A percentile compares a stretch with the other conserved stretches of the same genome.
These are phyloP conservation scores for Xerus rutilus DNA, from an alignment of 2,797 vertebrate genomes.

Conservation along the genomic window DNA sequence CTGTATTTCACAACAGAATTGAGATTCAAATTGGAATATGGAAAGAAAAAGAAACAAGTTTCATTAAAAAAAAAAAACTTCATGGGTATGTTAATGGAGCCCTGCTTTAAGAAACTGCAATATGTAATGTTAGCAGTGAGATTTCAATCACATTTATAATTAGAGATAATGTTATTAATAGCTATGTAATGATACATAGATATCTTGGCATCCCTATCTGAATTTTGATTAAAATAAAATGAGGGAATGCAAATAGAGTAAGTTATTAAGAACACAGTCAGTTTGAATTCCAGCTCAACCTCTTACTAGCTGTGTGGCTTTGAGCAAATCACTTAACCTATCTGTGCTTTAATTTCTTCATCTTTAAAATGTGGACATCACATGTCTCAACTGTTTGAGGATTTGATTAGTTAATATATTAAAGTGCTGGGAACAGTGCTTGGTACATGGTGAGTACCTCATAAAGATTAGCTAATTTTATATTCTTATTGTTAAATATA, in stretches of 20 bases:
- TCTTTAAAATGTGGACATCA: neutral
- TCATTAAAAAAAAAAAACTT: neutral
- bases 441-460: neutral
- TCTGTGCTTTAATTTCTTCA: conserved; percentile 22
- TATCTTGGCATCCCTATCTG: neutral
- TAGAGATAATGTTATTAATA: conserved; percentile 49
- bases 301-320: neutral
- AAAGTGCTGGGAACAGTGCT: neutral
- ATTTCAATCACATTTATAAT: neutral
- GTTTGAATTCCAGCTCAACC: conserved; percentile 3
- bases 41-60: neutral
- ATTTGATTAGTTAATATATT: neutral
- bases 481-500: neutral
- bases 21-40: conserved; percentile 17
- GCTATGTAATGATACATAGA: neutral
- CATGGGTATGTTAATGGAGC: neutral
- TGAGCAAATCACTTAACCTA: neutral
- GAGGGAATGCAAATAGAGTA: neutral
- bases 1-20: neutral
- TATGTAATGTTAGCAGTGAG: neutral
- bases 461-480: neutral
- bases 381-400: neutral
- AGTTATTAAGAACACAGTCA: neutral
- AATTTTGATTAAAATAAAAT: conserved; percentile 20
- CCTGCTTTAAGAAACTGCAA: conserved; percentile 20